Evolutionary conservation across 2,888 invertebrate species (phyloP).

Genomic region (Sphecodes monilicornis): DNA sequence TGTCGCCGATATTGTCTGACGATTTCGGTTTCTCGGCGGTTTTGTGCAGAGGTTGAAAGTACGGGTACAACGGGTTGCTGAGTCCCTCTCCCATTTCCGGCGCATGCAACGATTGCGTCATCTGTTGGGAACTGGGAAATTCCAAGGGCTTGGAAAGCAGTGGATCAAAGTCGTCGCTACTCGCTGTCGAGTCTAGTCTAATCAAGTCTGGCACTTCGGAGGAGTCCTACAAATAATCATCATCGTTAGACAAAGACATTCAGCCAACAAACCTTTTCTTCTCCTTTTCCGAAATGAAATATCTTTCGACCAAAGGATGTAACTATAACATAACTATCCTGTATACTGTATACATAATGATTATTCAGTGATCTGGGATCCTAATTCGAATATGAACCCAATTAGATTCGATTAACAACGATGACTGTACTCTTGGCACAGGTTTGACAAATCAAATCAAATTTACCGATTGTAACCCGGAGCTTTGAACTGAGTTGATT

Average conservation of each 20-base stretch:
- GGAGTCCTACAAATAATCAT: conserved; percentile 68
- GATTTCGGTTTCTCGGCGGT: conserved; percentile 63
- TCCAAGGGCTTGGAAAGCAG: conserved; percentile 85
- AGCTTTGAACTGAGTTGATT: neutral
- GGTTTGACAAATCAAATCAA: neutral
- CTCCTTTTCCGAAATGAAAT: neutral
- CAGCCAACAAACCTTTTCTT: neutral
- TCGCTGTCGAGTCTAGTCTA: conserved; percentile 88
- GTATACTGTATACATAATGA: neutral
- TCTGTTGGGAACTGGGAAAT: conserved; percentile 82
- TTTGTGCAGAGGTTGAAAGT: conserved; percentile 84
- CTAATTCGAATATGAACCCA: neutral
- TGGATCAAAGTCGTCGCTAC: conserved; percentile 90
- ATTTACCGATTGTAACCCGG: neutral
- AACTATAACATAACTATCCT: neutral
- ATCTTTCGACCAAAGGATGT: neutral
- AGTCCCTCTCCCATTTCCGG: conserved; percentile 81
- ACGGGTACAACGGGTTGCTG: conserved; percentile 85
- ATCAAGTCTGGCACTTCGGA: conserved; percentile 87
- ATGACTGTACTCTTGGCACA: neutral
- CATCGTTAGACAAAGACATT: neutral
- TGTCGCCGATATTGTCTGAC: conserved; percentile 85
- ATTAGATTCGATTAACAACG: neutral
- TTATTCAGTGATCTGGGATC: neutral
- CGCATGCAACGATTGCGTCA: conserved; percentile 80